Percentiles rank a stretch among this genome's conserved stretches.
Conservation (phyloP, 2,888 invertebrate genomes). For the Trichogramma evanescens region DNA sequence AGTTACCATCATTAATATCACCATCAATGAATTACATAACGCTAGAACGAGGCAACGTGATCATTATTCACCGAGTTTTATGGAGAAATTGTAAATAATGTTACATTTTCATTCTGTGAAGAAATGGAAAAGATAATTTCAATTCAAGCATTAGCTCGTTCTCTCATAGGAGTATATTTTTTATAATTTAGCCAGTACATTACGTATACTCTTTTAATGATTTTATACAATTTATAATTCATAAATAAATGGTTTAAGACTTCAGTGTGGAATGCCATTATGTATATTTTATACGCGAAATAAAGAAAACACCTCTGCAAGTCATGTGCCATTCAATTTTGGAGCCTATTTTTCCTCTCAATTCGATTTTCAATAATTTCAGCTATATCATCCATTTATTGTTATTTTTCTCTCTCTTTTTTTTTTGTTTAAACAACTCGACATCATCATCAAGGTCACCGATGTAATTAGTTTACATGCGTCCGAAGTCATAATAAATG, state of each 20-base stretch:
- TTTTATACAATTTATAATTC: slow-evolving; percentile 30
- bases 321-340: slow-evolving; percentile 24
- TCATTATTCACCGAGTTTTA: slow-evolving; percentile 12
- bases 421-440: not conserved
- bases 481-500: too few species aligned
- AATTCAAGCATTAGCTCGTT: slow-evolving; percentile 22
- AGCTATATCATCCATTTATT: not conserved
- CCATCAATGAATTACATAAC: slow-evolving; percentile 14
- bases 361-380: not conserved
- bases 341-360: slow-evolving; percentile 5
- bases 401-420: not conserved
- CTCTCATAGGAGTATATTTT: slow-evolving; percentile 26
- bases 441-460: not conserved
- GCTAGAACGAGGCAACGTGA: slow-evolving; percentile 14
- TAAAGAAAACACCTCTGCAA: slow-evolving; percentile 38
- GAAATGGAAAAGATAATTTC: slow-evolving; percentile 15
- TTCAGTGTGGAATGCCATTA: slow-evolving; percentile 42
- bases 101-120: slow-evolving; percentile 15
- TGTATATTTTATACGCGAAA: slow-evolving; percentile 42
- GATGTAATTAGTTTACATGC: too few species aligned
- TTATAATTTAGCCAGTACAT: slow-evolving; percentile 28
- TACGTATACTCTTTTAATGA: slow-evolving; percentile 26
- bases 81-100: slow-evolving; percentile 19
- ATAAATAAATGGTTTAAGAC: slow-evolving; percentile 38
- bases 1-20: slow-evolving; percentile 24